Conservation (phyloP, 2,888 invertebrate genomes). For the Caenorhabditis sp. region DNA sequence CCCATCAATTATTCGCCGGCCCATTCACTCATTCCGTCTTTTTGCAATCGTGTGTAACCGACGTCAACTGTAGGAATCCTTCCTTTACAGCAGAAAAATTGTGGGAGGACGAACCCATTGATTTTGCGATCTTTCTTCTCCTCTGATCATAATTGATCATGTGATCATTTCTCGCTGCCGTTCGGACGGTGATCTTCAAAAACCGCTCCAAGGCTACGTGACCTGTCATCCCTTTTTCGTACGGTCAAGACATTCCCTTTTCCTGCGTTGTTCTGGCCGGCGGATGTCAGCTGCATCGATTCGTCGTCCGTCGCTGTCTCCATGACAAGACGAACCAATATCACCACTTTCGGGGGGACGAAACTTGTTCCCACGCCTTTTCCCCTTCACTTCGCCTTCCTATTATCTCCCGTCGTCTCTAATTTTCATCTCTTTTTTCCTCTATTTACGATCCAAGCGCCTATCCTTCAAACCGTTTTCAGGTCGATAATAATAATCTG, state of each 20-base stretch:
- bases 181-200: neutral
- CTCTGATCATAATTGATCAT: too few relatives aligned
- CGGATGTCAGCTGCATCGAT: conserved; percentile 42
- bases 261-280: neutral
- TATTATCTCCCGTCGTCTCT: conserved; percentile 5
- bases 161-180: too few relatives aligned
- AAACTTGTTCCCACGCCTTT: conserved; percentile 42
- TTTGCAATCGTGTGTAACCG: neutral
- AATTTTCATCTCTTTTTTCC: conserved; percentile 7
- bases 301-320: neutral
- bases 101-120: neutral
- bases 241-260: neutral
- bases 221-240: neutral
- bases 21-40: neutral
- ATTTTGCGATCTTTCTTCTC: neutral
- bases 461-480: neutral
- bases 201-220: too few relatives aligned
- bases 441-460: neutral
- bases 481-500: conserved; percentile 3
- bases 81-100: neutral
- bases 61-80: neutral
- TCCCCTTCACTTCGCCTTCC: conserved; percentile 6
- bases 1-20: neutral
- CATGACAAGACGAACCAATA: conserved; percentile 19
- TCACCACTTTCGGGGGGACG: conserved; percentile 35